phyloP scores from a whole-genome alignment of 2,797 vertebrate genomes.

The Chiroxiphia lanceolata region DNA sequence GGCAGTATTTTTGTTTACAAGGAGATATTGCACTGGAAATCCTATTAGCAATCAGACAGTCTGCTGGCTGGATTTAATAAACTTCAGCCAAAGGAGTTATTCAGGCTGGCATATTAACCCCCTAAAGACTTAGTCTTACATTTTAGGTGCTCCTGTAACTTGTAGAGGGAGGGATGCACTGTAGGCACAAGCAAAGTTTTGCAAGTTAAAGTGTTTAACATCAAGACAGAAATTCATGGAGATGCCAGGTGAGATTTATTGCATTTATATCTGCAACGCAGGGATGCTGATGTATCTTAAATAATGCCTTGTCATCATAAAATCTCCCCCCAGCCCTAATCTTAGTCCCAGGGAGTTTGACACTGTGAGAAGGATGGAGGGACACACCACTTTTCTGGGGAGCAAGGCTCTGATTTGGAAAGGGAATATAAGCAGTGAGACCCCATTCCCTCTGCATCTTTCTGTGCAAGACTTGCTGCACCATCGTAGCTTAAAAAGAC shows the following conservation, averaged over 20 bases:
- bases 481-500: neutral
- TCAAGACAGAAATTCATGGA: neutral
- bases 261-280: neutral
- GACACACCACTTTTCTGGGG: neutral
- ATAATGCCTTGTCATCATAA: neutral
- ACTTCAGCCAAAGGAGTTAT: slow-evolving; percentile 25
- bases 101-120: slow-evolving; percentile 25
- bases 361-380: neutral
- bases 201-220: neutral
- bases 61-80: slow-evolving; percentile 61
- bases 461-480: neutral
- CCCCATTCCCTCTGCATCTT: neutral
- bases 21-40: slow-evolving; percentile 64
- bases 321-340: neutral
- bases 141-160: neutral
- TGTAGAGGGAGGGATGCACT: neutral
- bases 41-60: slow-evolving; percentile 64
- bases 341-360: neutral
- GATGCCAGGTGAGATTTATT: neutral
- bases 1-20: slow-evolving; percentile 60
- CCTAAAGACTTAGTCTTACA: neutral
- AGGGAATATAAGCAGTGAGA: neutral
- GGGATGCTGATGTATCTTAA: neutral
- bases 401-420: neutral
- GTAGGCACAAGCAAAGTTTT: neutral